Evolutionary conservation across 2,888 invertebrate species (phyloP).

Genomic region (Leptinotarsa juncta): DNA sequence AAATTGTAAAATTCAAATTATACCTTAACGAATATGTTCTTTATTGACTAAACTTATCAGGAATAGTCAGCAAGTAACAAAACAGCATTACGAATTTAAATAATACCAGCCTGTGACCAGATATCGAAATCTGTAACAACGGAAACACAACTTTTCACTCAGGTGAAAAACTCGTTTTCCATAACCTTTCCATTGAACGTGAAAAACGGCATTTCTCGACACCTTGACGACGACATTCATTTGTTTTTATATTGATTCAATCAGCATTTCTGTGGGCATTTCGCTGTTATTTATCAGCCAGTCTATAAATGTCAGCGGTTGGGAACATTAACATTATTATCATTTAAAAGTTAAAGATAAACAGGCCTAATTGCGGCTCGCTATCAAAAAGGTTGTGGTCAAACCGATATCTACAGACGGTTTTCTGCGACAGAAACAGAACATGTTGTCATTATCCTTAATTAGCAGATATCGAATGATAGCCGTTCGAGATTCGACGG

Average conservation of each 20-base stretch:
- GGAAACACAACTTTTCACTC: constrained; percentile 18
- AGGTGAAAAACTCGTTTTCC: constrained; percentile 25
- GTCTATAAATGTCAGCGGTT: constrained; percentile 41
- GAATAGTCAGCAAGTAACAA: constrained; percentile 3
- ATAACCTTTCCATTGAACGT: constrained; percentile 10
- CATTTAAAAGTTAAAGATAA: constrained; percentile 47
- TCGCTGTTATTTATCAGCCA: constrained; percentile 39
- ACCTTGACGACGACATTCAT: constrained; percentile 7
- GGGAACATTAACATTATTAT: constrained; percentile 47
- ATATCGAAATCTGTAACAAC: constrained; percentile 7
- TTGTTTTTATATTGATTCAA: constrained; percentile 28
- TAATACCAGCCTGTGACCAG: background rate
- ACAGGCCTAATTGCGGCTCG: constrained; percentile 49
- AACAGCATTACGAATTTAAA: constrained; percentile 11
- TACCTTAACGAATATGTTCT: no score
- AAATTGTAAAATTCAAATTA: no score
- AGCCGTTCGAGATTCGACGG: constrained; percentile 39
- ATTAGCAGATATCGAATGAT: constrained; percentile 49
- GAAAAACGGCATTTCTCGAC: constrained; percentile 20
- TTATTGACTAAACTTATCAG: background rate
- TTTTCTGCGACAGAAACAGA: constrained; percentile 38
- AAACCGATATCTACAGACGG: constrained; percentile 34
- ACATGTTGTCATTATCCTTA: constrained; percentile 46
- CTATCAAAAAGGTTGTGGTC: constrained; percentile 48
- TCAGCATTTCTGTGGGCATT: constrained; percentile 32